phyloP scores from a whole-genome alignment of 2,797 vertebrate genomes.

The Sebastes hubbsi region DNA sequence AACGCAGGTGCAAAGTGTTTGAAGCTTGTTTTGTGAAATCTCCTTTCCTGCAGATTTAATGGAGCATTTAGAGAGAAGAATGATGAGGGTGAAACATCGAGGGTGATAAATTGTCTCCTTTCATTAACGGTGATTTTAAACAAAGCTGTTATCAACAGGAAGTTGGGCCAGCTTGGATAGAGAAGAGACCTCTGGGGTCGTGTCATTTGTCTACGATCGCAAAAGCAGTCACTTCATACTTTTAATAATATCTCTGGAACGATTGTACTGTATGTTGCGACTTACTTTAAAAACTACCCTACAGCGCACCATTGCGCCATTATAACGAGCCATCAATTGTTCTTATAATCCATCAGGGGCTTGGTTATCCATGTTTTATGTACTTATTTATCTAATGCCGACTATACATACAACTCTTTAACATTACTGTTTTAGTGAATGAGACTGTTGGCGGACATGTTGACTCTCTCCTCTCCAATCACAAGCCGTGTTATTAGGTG shows the following conservation, averaged over 20 bases:
- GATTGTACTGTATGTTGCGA: neutral
- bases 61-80: constrained; percentile 20
- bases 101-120: constrained; percentile 33
- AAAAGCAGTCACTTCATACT: neutral
- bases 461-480: neutral
- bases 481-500: neutral
- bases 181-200: neutral
- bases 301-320: neutral
- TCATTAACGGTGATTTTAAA: constrained; percentile 38
- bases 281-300: neutral
- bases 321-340: neutral
- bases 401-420: neutral
- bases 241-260: neutral
- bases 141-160: constrained; percentile 7
- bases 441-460: neutral
- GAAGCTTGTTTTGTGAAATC: constrained; percentile 29
- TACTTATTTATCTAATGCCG: too few relatives aligned
- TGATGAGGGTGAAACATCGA: constrained; percentile 9
- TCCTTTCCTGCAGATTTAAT: constrained; percentile 19
- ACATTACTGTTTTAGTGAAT: neutral
- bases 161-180: neutral
- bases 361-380: neutral
- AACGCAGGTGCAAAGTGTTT: constrained; percentile 16
- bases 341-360: neutral
- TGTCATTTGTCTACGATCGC: neutral